Percentiles rank a stretch among this genome's conserved stretches.
Evolutionary conservation across 2,888 invertebrate genomes (phyloP).

Genomic region (Papilio demoleus): DNA sequence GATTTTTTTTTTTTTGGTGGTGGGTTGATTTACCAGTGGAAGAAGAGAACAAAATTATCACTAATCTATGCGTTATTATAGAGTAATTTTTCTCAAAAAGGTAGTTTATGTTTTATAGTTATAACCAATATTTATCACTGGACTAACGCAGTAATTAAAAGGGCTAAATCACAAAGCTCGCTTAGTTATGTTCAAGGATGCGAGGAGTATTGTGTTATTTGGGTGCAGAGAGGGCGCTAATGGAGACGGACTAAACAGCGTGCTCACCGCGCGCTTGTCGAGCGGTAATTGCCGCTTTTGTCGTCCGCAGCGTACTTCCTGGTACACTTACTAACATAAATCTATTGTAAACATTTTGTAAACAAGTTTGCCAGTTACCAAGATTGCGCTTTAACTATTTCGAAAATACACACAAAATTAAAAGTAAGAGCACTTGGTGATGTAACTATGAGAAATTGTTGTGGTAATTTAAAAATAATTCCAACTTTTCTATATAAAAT

Average conservation of each 20-base stretch:
- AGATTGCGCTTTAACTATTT: constrained; percentile 3
- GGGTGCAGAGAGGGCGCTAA: constrained; percentile 52
- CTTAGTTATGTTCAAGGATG: background rate
- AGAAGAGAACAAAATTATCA: no score
- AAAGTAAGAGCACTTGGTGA: no score
- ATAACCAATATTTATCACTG: background rate
- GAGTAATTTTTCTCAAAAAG: no score
- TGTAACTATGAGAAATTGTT: background rate
- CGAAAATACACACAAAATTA: background rate
- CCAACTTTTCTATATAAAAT: background rate
- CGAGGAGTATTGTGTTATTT: constrained; percentile 27
- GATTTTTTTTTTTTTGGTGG: no score
- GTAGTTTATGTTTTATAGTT: background rate
- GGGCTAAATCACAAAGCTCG: constrained; percentile 9
- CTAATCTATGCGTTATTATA: no score
- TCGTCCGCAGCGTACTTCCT: constrained; percentile 62
- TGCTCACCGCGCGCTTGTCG: constrained; percentile 67
- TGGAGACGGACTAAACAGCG: constrained; percentile 65
- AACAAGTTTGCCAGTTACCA: constrained; percentile 15
- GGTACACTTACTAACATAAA: constrained; percentile 23
- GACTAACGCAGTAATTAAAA: background rate
- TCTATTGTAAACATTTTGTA: constrained; percentile 25
- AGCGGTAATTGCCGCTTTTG: constrained; percentile 79
- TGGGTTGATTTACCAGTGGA: no score
- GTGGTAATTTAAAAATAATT: background rate